phyloP scores from a whole-genome alignment of 92 coral and sea anemone species.

The Siderastrea siderea region DNA sequence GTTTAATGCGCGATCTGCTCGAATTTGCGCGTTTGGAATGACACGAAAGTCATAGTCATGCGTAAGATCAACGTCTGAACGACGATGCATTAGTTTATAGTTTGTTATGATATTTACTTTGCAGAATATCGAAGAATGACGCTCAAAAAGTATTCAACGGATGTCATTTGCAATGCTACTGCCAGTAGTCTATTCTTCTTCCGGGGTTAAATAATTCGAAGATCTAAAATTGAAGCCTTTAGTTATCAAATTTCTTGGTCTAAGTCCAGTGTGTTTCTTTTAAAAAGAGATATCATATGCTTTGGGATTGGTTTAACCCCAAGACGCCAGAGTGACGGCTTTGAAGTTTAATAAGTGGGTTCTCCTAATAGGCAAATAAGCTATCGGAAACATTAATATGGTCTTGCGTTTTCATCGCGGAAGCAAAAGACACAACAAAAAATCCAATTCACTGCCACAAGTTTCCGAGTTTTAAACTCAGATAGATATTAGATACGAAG shows the following conservation, averaged over 20 bases:
- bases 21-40: conserved; percentile 10
- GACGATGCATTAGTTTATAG: neutral
- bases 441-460: too few relatives aligned
- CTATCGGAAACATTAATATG: neutral
- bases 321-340: neutral
- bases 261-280: neutral
- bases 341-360: neutral
- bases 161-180: neutral
- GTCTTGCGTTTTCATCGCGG: neutral
- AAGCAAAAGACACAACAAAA: neutral
- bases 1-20: conserved; percentile 11
- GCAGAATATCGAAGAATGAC: neutral
- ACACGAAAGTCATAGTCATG: neutral
- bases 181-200: neutral
- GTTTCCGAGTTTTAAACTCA: too few relatives aligned
- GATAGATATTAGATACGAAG: too few relatives aligned
- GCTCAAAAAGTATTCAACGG: neutral
- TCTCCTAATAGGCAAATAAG: conserved; percentile 2
- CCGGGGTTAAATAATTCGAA: neutral
- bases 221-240: neutral
- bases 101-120: neutral
- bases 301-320: neutral
- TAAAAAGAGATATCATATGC: neutral
- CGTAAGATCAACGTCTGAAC: neutral
- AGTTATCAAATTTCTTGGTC: neutral